Base-by-base conservation (phyloP, 2,113 vertebrate species). In the Sinocyclocheilus anshuiensis region DNA sequence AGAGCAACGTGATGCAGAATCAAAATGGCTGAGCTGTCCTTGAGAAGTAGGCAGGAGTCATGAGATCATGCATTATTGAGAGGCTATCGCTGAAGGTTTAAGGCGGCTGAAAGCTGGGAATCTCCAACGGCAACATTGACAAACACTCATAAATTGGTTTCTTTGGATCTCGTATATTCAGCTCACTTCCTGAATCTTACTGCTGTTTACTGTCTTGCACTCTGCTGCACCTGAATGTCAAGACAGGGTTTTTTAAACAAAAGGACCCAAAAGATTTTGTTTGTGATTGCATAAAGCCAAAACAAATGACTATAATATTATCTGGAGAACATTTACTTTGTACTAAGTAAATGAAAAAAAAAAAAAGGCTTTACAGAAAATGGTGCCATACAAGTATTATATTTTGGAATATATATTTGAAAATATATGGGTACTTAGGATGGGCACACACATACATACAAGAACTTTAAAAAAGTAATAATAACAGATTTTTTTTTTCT, bases 41-140 rank as follows among this genome's bases (percentile, higher is more conserved):
- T 88, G 79, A 72, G 22, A 69, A 85, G 77, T 15, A 71, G 61
- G 72, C 36, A 77, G 59, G 9, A 55, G 71, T 86, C 48, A 84
- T 81, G 74, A 86, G 63, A 77, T 72, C 84, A 86, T 88, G 39
- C 72, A 86, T 86, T 88, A 88, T 86, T 88, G 80, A 86, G 48
- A 77, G 79, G 59, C 71, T 83, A 81, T 87, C 45, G 76, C 53
- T 80, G 9, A 57, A 45, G 82, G 57, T 36, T 72, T 83, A 36
- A 53, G 53, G 63, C 6, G 15, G 59, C 84, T 83, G 78, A 83
- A 67, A 67, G 29, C 33, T 65, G 67, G 48, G 20, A 85, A 16
- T 36, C 18, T 45, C 50, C 59, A 67, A 75, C 20, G 36, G 69
- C 16, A 79, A 53, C 74, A 36, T 67, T 63, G 48, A 72, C 33